Base-by-base conservation (phyloP, 2,797 vertebrate genomes). In the Enteromius argenteus region DNA sequence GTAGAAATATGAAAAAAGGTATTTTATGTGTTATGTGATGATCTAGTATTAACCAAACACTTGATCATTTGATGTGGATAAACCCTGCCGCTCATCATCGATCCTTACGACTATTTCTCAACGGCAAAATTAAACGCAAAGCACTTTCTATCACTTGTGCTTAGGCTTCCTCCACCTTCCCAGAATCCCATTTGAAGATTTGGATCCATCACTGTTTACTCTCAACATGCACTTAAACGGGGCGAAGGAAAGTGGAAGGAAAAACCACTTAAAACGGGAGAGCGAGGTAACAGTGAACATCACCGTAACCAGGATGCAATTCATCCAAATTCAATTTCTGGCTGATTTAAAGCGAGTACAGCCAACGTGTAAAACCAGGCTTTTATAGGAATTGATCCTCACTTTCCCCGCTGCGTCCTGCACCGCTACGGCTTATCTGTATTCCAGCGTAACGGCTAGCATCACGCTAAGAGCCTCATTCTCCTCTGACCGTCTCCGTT, bases 111-210 rank as follows among this genome's bases (percentile, higher is more conserved):
- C 67, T 87, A 87, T 30, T 87, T 89, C 89, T 89, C 71, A 42
- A 87, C 87, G 88, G 88, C 90, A 90, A 90, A 91, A 77, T 84
- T 81, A 89, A 85, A 67, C 88, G 93, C 90, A 92, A 90, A 89
- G 89, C 80, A 64, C 60, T 64, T 32, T 8, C 60, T 64, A 14
- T 64, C 13, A 64, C 5, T 64, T 7, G 5, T 30, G 13, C 4
- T 62, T 85, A 80, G 80, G 82, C 90, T 80, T 76, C 76, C 58
- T 56, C 53, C 51, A 81, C 62, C 74, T 69, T 66, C 58, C 78
- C 78, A 73, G 58, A 84, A 84, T 75, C 17, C 91, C 87, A 88
- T 91, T 91, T 90, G 89, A 89, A 92, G 87, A 89, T 84, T 58
- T 81, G 84, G 58, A 87, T 92, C 89, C 88, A 60, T 86, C 72